phyloP scores from a whole-genome alignment of 2,888 invertebrate genomes.

The Altica lythri region DNA sequence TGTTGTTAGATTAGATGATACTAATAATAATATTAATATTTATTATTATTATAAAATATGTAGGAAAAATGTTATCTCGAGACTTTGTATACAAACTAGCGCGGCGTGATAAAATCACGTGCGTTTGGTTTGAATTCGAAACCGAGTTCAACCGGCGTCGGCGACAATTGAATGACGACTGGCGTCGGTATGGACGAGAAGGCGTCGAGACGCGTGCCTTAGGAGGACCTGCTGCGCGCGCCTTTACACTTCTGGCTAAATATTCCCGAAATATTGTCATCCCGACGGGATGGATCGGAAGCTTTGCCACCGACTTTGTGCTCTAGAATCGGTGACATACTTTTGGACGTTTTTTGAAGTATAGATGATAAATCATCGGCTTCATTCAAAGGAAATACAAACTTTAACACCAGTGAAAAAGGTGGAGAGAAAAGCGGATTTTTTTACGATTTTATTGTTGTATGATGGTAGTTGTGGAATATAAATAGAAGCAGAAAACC shows the following conservation, averaged over 20 bases:
- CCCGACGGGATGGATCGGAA: conserved; percentile 29
- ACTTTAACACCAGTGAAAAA: too few species aligned
- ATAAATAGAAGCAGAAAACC: too few species aligned
- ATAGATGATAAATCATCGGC: conserved; percentile 3
- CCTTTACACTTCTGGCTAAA: conserved; percentile 59
- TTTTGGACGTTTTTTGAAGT: conserved; percentile 20
- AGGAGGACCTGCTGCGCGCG: conserved; percentile 60
- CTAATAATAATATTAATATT: too few species aligned
- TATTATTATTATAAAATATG: too few species aligned
- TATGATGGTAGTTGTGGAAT: too few species aligned
- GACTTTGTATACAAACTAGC: conserved; percentile 8
- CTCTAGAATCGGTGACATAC: conserved; percentile 32
- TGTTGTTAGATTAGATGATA: too few species aligned
- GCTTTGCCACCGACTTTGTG: conserved; percentile 30
- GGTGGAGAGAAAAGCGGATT: too few species aligned
- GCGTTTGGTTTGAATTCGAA: conserved; percentile 39
- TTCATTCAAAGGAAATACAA: not conserved
- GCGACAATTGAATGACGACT: conserved; percentile 52
- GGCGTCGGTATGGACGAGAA: conserved; percentile 52
- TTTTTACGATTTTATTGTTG: too few species aligned
- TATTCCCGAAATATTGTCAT: conserved; percentile 37
- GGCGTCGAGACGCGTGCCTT: conserved; percentile 58
- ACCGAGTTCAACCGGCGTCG: conserved; percentile 48
- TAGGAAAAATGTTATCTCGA: conserved; percentile 20
- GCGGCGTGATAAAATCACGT: conserved; percentile 31